Percentiles rank a stretch among this genome's conserved stretches.
Conservation (phyloP, 2,888 invertebrate species). For the Drosophila mimetica region DNA sequence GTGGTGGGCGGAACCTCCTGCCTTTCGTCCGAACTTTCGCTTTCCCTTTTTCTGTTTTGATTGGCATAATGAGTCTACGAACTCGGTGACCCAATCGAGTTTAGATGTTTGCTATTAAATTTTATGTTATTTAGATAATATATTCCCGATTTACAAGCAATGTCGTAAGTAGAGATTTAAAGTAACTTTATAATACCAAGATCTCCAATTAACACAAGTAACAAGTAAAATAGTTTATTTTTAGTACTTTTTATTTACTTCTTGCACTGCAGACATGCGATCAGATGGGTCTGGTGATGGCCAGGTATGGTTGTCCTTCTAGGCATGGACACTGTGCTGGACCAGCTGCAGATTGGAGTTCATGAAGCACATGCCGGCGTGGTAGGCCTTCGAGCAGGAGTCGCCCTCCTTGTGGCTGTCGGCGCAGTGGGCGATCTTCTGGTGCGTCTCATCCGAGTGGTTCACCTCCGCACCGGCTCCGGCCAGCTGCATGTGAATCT, state of each 20-base stretch:
- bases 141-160: too few species aligned
- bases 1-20: slow-evolving; percentile 58
- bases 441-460: slow-evolving; percentile 77
- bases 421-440: slow-evolving; percentile 80
- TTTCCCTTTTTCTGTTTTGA: slow-evolving; percentile 70
- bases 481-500: slow-evolving; percentile 81
- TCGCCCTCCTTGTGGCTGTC: slow-evolving; percentile 78
- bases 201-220: neutral
- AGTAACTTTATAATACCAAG: too few species aligned
- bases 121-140: too few species aligned
- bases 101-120: slow-evolving; percentile 3
- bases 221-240: neutral
- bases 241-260: neutral
- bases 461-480: slow-evolving; percentile 61
- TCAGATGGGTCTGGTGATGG: slow-evolving; percentile 34
- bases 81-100: slow-evolving; percentile 31
- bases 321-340: slow-evolving; percentile 72
- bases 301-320: neutral
- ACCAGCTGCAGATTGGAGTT: slow-evolving; percentile 76
- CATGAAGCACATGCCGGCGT: slow-evolving; percentile 82
- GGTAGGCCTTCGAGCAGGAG: slow-evolving; percentile 82
- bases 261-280: slow-evolving; percentile 24
- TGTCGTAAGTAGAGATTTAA: too few species aligned
- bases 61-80: slow-evolving; percentile 62
- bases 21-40: slow-evolving; percentile 64